These are phyloP conservation scores for Heliconius cydno DNA, from an alignment of 2,888 invertebrate species.

Conservation along the genomic window DNA sequence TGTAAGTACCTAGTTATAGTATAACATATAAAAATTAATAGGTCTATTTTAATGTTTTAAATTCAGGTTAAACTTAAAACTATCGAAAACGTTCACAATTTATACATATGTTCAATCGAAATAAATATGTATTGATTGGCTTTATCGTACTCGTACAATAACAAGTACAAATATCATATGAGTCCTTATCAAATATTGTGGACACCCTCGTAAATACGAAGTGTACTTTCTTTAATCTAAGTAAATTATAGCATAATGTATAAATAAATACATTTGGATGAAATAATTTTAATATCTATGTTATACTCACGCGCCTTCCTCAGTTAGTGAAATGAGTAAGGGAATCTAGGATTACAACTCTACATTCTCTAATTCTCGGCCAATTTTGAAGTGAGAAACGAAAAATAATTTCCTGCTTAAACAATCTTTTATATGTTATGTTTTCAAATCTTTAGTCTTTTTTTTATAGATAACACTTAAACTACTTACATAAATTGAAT, in stretches of 20 bases:
- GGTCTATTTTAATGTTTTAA: not conserved
- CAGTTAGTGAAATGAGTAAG: not conserved
- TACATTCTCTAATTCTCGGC: not conserved
- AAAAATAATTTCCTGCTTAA: not conserved
- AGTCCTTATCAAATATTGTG: not conserved
- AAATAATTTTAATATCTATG: not conserved
- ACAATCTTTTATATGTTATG: not conserved
- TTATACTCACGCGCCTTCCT: not conserved
- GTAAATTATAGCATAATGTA: not conserved
- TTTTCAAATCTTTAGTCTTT: no score
- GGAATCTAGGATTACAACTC: not conserved
- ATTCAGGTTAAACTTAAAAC: not conserved
- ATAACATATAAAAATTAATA: no score
- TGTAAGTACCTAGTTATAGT: no score
- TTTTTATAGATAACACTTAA: not conserved
- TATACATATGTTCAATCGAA: not conserved
- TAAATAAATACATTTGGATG: not conserved
- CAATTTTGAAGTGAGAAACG: not conserved
- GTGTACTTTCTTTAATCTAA: conserved; percentile 8
- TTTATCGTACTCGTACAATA: conserved; percentile 8
- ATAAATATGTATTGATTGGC: conserved; percentile 11
- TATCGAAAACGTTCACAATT: not conserved
- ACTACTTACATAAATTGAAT: not conserved
- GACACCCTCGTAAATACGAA: conserved; percentile 4
- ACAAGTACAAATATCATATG: conserved; percentile 5